Evolutionary conservation across 2,888 invertebrate genomes (phyloP).

Genomic region (Leucania comma): DNA sequence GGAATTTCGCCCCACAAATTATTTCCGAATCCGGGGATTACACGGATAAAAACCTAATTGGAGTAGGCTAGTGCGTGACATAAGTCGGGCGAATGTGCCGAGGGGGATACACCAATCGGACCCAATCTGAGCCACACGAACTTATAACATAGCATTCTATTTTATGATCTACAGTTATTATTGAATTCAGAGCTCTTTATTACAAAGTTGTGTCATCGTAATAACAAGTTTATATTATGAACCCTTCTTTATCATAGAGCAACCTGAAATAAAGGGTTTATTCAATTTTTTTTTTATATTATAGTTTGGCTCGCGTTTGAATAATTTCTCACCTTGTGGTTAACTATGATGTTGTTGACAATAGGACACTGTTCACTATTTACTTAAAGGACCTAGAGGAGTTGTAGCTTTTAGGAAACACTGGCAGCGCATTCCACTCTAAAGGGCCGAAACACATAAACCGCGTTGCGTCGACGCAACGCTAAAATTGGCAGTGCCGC

Average conservation of each 20-base stretch:
- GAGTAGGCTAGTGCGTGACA: constrained; percentile 59
- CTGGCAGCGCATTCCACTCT: no score
- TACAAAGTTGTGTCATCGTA: constrained; percentile 17
- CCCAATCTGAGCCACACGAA: constrained; percentile 45
- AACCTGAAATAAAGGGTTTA: constrained; percentile 18
- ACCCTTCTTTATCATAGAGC: constrained; percentile 17
- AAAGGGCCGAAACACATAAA: no score
- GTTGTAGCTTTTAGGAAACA: no score
- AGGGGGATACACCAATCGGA: constrained; percentile 39
- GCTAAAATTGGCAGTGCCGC: no score
- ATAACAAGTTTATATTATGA: constrained; percentile 13
- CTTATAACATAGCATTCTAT: constrained; percentile 40
- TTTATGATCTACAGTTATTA: constrained; percentile 15
- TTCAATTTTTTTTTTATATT: constrained; percentile 1
- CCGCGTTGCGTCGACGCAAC: no score
- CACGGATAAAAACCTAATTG: constrained; percentile 66
- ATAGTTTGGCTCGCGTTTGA: no score
- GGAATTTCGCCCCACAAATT: constrained; percentile 48
- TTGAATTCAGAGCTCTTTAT: constrained; percentile 22
- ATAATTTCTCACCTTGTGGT: no score
- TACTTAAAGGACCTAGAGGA: no score
- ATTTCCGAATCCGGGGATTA: constrained; percentile 60
- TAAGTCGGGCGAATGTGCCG: constrained; percentile 44
- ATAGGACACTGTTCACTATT: no score
- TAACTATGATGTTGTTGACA: no score